phyloP scores from a whole-genome alignment of 2,888 invertebrate species.

The Microctonus brassicae region DNA sequence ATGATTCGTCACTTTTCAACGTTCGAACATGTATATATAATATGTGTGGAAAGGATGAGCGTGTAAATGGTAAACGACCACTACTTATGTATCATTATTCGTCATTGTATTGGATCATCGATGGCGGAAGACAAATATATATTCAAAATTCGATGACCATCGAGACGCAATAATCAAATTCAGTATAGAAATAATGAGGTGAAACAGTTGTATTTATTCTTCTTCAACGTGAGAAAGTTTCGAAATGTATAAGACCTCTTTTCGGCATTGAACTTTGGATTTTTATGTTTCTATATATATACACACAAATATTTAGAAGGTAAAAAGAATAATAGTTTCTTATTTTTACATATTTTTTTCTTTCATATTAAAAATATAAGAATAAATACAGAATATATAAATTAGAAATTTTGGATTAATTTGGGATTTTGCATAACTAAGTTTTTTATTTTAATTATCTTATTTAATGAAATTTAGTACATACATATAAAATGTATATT shows the following conservation, averaged over 20 bases:
- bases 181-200: not conserved
- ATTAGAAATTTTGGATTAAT: no score
- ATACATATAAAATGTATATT: no score
- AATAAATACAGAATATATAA: no score
- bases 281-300: not conserved
- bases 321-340: no score
- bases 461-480: no score
- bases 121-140: not conserved
- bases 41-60: not conserved
- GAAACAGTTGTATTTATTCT: not conserved
- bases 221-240: not conserved
- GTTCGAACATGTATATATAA: not conserved
- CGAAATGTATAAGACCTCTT: not conserved
- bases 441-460: no score
- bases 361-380: no score
- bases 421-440: no score
- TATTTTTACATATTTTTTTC: no score
- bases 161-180: not conserved
- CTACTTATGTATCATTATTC: not conserved
- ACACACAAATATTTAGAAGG: no score
- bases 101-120: not conserved
- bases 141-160: not conserved
- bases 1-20: conserved; percentile 20
- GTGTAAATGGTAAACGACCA: not conserved
- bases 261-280: no score